Conservation (phyloP, 2,888 invertebrate species). For the Ophion costatus region DNA sequence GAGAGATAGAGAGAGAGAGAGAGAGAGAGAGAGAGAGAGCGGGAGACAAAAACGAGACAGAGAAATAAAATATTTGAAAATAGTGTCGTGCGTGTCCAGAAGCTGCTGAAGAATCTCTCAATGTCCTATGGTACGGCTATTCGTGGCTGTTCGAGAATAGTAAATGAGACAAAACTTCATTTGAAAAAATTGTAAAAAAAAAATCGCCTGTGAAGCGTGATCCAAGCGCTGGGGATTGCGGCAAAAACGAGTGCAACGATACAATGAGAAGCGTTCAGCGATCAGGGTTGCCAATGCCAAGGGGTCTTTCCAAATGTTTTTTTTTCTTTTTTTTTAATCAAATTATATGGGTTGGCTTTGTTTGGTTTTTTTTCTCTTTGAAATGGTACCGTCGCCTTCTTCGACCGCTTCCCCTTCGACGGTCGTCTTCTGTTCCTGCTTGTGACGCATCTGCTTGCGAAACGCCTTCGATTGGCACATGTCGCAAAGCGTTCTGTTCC, state of each 20-base stretch:
- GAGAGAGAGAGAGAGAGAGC: constrained; percentile 1
- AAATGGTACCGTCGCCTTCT: constrained; percentile 84
- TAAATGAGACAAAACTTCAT: background rate
- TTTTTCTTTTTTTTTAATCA: background rate
- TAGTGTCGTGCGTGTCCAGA: constrained; percentile 59
- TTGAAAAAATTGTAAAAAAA: constrained; percentile 23
- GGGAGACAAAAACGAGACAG: too few species aligned
- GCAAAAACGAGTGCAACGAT: constrained; percentile 13
- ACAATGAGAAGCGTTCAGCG: constrained; percentile 23
- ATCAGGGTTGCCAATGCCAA: constrained; percentile 16
- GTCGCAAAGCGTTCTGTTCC: constrained; percentile 96
- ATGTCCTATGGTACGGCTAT: constrained; percentile 57
- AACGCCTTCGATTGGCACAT: constrained; percentile 91
- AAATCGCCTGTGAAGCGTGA: constrained; percentile 28
- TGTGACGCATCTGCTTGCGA: constrained; percentile 88
- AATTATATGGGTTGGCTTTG: background rate
- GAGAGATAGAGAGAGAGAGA: constrained; percentile 12
- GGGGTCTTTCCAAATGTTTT: constrained; percentile 1
- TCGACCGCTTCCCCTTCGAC: constrained; percentile 80
- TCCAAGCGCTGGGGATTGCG: constrained; percentile 20
- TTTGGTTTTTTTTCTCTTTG: constrained; percentile 33
- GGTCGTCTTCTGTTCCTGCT: constrained; percentile 85
- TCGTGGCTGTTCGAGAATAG: constrained; percentile 55
- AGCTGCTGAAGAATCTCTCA: constrained; percentile 57
- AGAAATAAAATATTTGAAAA: constrained; percentile 30